Percentiles rank a stretch among this genome's conserved stretches.
phyloP scores from a whole-genome alignment of 2,888 invertebrate genomes.

The Coremacera marginata region DNA sequence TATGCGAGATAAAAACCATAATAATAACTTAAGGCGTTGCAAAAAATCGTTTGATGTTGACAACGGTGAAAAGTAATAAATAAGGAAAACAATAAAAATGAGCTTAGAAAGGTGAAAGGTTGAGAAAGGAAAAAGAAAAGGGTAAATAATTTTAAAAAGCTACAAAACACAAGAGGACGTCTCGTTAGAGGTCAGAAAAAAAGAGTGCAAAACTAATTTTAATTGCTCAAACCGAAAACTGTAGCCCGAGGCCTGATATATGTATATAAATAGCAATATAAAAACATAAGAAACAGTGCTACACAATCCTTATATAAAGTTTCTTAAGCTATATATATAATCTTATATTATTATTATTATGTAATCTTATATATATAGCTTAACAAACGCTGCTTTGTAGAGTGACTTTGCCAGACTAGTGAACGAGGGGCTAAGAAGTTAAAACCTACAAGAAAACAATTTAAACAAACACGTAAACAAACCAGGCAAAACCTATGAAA shows the following conservation, averaged over 20 bases:
- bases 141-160: not conserved
- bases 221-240: too few relatives aligned
- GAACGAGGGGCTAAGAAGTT: not conserved
- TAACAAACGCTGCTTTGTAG: not conserved
- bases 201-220: not conserved
- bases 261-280: not conserved
- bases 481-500: not conserved
- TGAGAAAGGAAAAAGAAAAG: not conserved
- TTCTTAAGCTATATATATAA: not conserved
- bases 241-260: not conserved
- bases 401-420: not conserved
- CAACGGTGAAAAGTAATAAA: not conserved
- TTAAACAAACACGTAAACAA: conserved; percentile 7
- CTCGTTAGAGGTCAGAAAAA: not conserved
- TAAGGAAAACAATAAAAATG: not conserved
- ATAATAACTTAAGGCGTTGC: not conserved
- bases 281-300: not conserved
- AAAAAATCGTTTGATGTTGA: not conserved
- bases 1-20: not conserved
- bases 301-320: not conserved
- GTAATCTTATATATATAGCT: too few relatives aligned
- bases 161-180: not conserved
- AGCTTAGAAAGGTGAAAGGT: not conserved
- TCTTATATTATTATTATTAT: too few relatives aligned
- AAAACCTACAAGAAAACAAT: not conserved